Conservation (phyloP, 2,888 invertebrate genomes). For the Galerucella nymphaeae region DNA sequence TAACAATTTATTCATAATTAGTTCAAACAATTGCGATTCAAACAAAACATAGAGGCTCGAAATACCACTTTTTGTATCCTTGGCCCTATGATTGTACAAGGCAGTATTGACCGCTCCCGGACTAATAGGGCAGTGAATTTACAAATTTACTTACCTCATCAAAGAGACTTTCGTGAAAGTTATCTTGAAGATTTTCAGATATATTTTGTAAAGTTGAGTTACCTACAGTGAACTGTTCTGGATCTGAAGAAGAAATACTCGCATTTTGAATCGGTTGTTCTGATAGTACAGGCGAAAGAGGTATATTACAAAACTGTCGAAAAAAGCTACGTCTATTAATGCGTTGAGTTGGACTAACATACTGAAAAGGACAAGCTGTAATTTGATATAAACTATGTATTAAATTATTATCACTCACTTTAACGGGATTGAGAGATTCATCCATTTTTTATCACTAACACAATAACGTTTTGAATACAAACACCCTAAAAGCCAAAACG, state of each 20-base stretch:
- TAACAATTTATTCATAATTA: too few species aligned
- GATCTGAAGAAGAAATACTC: too few species aligned
- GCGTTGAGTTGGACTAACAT: conserved; percentile 17
- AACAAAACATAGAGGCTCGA: too few species aligned
- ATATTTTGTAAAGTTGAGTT: too few species aligned
- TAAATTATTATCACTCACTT: not conserved
- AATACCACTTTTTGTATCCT: too few species aligned
- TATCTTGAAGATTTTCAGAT: not conserved
- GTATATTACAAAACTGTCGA: too few species aligned
- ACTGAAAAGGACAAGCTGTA: conserved; percentile 7
- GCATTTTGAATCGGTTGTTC: too few species aligned
- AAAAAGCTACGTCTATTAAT: conserved; percentile 17
- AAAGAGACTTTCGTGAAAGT: conserved; percentile 17
- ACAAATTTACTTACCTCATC: conserved; percentile 8
- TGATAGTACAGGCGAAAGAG: too few species aligned
- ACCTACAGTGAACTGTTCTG: too few species aligned
- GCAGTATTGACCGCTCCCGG: too few species aligned
- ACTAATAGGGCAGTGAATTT: not conserved
- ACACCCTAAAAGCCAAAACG: conserved; percentile 1
- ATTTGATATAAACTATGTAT: conserved; percentile 13
- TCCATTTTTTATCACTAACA: conserved; percentile 7
- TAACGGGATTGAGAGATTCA: not conserved
- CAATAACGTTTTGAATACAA: conserved; percentile 3
- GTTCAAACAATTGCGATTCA: too few species aligned
- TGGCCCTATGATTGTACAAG: not conserved